Conservation (phyloP, 2,113 vertebrate species). For the Panthera uncia region DNA sequence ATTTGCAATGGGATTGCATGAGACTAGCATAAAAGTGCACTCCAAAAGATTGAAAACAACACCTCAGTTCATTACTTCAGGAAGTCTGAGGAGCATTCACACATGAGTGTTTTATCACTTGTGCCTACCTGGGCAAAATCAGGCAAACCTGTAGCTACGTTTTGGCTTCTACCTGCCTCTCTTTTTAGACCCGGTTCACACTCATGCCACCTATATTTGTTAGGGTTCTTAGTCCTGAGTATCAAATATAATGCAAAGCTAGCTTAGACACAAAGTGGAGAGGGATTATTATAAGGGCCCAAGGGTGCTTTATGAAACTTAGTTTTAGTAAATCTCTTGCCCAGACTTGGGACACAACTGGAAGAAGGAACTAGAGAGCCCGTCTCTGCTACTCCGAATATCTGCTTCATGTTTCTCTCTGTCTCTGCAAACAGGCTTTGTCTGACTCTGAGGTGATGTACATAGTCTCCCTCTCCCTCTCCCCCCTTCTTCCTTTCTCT, state of each 20-base stretch:
- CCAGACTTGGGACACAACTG: not conserved
- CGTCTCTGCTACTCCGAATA: not conserved
- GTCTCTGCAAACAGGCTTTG: not conserved
- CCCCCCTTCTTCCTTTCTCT: not conserved
- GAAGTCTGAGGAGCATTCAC: not conserved
- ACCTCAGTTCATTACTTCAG: not conserved
- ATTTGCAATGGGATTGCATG: not conserved
- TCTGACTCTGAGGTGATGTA: not conserved
- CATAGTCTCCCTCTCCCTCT: not conserved
- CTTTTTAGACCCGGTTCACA: not conserved
- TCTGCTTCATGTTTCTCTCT: not conserved
- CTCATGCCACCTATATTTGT: not conserved
- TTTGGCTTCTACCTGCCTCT: no score
- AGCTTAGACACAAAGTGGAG: not conserved
- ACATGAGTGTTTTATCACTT: not conserved
- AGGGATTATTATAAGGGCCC: not conserved
- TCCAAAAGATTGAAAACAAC: not conserved
- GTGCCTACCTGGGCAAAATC: not conserved
- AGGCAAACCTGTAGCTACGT: not conserved
- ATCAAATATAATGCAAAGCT: not conserved
- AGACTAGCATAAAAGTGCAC: not conserved
- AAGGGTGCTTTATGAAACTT: not conserved
- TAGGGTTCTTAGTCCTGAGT: not conserved
- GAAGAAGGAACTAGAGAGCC: not conserved
- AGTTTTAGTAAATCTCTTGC: not conserved